Base-by-base conservation (phyloP, 2,888 invertebrate genomes). In the Aspidiotus destructor region DNA sequence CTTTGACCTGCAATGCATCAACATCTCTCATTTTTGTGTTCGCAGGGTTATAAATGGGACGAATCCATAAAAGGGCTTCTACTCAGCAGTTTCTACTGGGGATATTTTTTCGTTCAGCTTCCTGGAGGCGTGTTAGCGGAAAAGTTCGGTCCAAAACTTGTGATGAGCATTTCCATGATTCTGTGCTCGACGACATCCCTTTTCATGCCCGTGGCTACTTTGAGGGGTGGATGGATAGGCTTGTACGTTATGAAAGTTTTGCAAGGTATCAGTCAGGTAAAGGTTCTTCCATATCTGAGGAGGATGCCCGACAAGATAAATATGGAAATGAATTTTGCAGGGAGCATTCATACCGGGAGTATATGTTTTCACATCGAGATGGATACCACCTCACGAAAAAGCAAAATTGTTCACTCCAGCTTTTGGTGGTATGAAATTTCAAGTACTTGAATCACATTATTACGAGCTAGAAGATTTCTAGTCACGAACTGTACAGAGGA, bases 51-150 rank as follows among this genome's bases (percentile, higher is more conserved):
- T 13, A 15, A 41, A 8, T 68, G 68, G 68, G 28, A 54, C 41
- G 53, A 68, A 41, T 44, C 41, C 0, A 41, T 17, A 10, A n/a
- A 54, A 11, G 48, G 60, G 8, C 40, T 68, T 0, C 40, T 68
- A 54, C n/a, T 68, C n/a, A 68, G 68, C 42, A 61, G 61, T 42
- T 68, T 68, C 28, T 68, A 68, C 13, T 68, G 68, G 61, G 68
- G 68, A 16, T 68, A 68, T 41, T 54, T 61, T 7, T 7, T 61
- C 42, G 8, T 68, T 16, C 68, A 68, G 61, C 48, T 68, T 16
- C 68, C 68, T 5, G 68, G 53, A n/a, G 68, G 68, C 5, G 41
- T 68, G 17, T 41, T 68, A 15, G 41, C 68, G 1, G 68, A 68
- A 61, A 53, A 13, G 41, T 68, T 53, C 54, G 61, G 68, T 40